phyloP scores from a whole-genome alignment of 2,888 invertebrate genomes.

The Drosophila rellima region DNA sequence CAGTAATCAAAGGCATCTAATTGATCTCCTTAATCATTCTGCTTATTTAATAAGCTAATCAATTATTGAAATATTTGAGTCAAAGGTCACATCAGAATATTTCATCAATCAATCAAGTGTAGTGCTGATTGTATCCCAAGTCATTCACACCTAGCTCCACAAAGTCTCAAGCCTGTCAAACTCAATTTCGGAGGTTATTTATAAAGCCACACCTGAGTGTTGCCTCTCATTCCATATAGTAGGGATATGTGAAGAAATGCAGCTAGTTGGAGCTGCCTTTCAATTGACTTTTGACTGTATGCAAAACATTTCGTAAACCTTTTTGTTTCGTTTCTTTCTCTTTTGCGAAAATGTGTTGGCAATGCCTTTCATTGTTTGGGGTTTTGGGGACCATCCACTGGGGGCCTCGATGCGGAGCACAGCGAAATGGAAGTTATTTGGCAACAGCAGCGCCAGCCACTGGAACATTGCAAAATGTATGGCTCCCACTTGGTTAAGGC shows the following conservation, averaged over 20 bases:
- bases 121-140: not conserved
- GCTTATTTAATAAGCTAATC: not conserved
- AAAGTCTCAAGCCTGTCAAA: constrained; percentile 59
- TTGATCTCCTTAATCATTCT: not conserved
- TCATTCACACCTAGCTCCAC: constrained; percentile 7
- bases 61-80: not conserved
- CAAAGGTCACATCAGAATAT: constrained; percentile 9
- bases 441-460: constrained; percentile 37
- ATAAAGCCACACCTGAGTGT: constrained; percentile 42
- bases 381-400: constrained; percentile 16
- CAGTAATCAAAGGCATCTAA: too few relatives aligned
- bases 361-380: constrained; percentile 60
- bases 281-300: constrained; percentile 64
- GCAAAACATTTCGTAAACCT: constrained; percentile 40
- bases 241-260: constrained; percentile 36
- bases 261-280: constrained; percentile 36
- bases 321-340: constrained; percentile 18
- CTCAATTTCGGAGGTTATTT: constrained; percentile 66
- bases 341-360: constrained; percentile 51
- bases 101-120: constrained; percentile 52
- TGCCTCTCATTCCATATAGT: too few relatives aligned
- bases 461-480: constrained; percentile 70
- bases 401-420: constrained; percentile 39
- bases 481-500: constrained; percentile 70
- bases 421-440: constrained; percentile 47